phyloP scores from a whole-genome alignment of 2,797 vertebrate species.

The Psittacula echo region DNA sequence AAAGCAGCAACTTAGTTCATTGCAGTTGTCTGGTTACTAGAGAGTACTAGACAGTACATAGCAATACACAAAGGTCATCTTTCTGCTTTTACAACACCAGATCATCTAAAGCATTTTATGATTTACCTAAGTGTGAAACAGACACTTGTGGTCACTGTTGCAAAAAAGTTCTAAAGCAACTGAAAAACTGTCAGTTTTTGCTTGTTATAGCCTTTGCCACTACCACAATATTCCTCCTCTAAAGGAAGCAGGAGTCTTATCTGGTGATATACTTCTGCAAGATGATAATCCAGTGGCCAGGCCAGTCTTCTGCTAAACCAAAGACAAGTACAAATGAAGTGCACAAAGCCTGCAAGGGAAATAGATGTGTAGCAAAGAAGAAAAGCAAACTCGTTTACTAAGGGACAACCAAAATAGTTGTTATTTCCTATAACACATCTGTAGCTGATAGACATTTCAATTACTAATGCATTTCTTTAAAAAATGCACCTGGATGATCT shows the following conservation, averaged over 20 bases:
- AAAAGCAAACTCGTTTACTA: not conserved
- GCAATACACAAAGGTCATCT: not conserved
- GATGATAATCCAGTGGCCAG: not conserved
- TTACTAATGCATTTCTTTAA: not conserved
- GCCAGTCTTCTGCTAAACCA: not conserved
- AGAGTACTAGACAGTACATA: not conserved
- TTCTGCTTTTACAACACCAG: not conserved
- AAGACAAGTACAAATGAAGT: not conserved
- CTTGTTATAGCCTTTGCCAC: not conserved
- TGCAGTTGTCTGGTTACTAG: not conserved
- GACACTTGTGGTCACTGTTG: not conserved
- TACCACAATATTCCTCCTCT: not conserved
- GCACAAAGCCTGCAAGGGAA: not conserved
- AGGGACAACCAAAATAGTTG: not conserved
- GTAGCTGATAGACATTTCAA: not conserved
- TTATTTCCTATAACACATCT: not conserved
- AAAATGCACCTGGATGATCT: not conserved
- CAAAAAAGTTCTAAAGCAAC: not conserved
- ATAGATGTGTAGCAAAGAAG: not conserved
- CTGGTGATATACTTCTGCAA: not conserved
- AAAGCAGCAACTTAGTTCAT: not conserved
- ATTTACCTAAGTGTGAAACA: not conserved
- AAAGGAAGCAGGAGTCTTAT: not conserved
- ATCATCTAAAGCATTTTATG: not conserved
- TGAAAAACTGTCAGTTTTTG: not conserved